Evolutionary conservation across 2,888 invertebrate genomes (phyloP).

Genomic region (Mayetiola destructor): DNA sequence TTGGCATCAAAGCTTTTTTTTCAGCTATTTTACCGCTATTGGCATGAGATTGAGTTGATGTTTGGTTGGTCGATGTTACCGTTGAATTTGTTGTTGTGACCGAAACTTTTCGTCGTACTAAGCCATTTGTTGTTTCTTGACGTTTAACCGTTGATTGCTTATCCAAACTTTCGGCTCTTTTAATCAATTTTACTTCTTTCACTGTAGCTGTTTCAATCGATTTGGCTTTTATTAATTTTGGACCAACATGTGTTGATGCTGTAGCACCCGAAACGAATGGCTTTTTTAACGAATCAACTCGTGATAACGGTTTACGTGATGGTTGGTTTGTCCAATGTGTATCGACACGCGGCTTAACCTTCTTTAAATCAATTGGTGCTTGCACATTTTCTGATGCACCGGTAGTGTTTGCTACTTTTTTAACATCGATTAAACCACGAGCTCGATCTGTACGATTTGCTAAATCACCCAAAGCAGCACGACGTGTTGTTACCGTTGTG

Average conservation of each 20-base stretch:
- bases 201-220: background rate
- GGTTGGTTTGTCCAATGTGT: conserved; percentile 29
- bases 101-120: background rate
- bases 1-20: background rate
- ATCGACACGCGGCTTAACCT: conserved; percentile 32
- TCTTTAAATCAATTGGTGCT: conserved; percentile 23
- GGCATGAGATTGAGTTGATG: background rate
- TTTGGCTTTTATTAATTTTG: background rate
- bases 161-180: background rate
- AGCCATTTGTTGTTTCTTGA: background rate
- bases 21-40: too few species aligned
- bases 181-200: background rate
- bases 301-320: background rate
- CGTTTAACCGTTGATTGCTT: background rate
- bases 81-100: background rate
- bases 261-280: background rate
- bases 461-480: conserved; percentile 39
- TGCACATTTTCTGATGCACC: background rate
- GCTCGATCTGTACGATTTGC: conserved; percentile 34
- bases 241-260: background rate
- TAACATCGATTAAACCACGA: background rate
- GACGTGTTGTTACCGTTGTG: conserved; percentile 16
- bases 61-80: background rate
- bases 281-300: background rate
- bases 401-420: background rate